Percentiles rank a stretch among this genome's conserved stretches.
Evolutionary conservation across 2,888 invertebrate species (phyloP).

Genomic region (Lordiphosa andalusiaca): DNA sequence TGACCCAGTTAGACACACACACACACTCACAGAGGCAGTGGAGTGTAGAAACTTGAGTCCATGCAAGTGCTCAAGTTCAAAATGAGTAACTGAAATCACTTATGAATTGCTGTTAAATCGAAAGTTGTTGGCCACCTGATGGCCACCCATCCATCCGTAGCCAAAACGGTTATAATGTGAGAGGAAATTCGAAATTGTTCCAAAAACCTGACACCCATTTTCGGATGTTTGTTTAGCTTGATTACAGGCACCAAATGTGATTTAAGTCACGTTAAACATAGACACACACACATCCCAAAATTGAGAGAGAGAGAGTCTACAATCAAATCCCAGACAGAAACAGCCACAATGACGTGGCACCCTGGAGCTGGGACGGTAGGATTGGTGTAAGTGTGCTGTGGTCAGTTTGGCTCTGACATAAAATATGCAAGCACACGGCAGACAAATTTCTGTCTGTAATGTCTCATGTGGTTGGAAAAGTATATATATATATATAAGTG

Average conservation of each 20-base stretch:
- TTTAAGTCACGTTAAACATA: conserved; percentile 70
- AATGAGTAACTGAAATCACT: neutral
- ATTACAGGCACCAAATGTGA: conserved; percentile 70
- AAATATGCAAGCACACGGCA: conserved; percentile 61
- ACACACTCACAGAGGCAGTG: conserved; percentile 1
- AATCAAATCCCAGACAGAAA: conserved; percentile 33
- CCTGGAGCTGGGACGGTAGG: conserved; percentile 1
- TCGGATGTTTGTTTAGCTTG: conserved; percentile 67
- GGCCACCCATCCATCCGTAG: neutral
- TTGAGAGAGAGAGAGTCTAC: conserved; percentile 5
- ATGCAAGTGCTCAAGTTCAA: neutral
- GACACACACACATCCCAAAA: conserved; percentile 18
- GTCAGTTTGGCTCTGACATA: conserved; percentile 33
- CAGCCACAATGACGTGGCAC: conserved; percentile 7
- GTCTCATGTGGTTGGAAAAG: conserved; percentile 14
- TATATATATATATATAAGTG: neutral
- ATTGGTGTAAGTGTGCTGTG: conserved; percentile 19
- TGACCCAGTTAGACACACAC: conserved; percentile 54
- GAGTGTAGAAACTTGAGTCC: neutral
- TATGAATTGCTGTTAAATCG: neutral
- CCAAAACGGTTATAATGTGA: neutral
- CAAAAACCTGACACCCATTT: conserved; percentile 39
- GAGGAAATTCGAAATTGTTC: conserved; percentile 43
- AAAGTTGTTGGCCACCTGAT: neutral
- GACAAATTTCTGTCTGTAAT: conserved; percentile 35